These are phyloP conservation scores for Pararge aegeria DNA, from an alignment of 1,140 invertebrate genomes.

Conservation along the genomic window DNA sequence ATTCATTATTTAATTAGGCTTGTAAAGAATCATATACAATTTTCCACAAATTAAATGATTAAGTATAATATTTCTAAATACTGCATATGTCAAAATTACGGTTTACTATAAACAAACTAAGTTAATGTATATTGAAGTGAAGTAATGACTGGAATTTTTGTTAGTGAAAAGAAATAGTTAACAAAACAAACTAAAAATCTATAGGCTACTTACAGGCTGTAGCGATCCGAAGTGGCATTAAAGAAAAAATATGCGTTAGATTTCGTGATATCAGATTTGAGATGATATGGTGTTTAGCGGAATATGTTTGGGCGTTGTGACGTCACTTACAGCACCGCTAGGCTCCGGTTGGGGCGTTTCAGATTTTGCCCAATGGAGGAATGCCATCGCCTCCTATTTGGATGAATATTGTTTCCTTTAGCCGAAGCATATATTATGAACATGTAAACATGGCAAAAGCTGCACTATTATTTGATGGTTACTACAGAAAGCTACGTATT, in stretches of 20 bases:
- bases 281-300: conserved; percentile 59
- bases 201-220: conserved; percentile 74
- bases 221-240: conserved; percentile 71
- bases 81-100: not conserved
- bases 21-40: not conserved
- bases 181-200: conserved; percentile 27
- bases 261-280: conserved; percentile 67
- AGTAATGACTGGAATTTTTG: conserved; percentile 3
- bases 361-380: conserved; percentile 67
- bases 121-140: conserved; percentile 14
- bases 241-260: conserved; percentile 74
- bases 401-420: conserved; percentile 55
- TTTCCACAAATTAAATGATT: not conserved
- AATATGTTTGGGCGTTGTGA: conserved; percentile 58
- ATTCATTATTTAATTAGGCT: conserved; percentile 2
- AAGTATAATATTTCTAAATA: conserved; percentile 1
- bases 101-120: conserved; percentile 2
- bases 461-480: conserved; percentile 33
- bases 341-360: conserved; percentile 67
- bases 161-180: conserved; percentile 16
- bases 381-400: conserved; percentile 75
- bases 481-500: conserved; percentile 24
- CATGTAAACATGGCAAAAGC: conserved; percentile 40
- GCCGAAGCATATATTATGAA: conserved; percentile 50
- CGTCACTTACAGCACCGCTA: conserved; percentile 77